Evolutionary conservation across 2,113 vertebrate genomes (phyloP).

Genomic region (Eptatretus burgeri): DNA sequence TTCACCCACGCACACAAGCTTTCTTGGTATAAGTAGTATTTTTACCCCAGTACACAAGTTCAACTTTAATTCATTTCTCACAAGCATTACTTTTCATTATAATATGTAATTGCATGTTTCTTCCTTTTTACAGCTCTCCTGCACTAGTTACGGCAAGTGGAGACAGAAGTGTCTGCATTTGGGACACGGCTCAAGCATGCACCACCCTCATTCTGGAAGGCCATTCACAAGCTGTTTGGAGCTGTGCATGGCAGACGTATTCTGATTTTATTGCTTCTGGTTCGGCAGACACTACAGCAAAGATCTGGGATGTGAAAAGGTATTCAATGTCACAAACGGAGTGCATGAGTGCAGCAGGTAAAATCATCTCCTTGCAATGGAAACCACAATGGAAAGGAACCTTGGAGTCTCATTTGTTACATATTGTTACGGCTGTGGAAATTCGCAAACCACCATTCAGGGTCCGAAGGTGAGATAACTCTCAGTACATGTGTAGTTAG

Average conservation of each 20-base stretch:
- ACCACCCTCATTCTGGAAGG: constrained; percentile 25
- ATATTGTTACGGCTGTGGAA: too few species aligned
- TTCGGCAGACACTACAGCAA: constrained; percentile 26
- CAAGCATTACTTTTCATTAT: not conserved
- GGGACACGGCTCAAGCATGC: constrained; percentile 18
- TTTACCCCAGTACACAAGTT: too few species aligned
- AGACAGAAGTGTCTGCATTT: constrained; percentile 21
- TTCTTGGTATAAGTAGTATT: too few species aligned
- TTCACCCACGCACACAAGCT: too few species aligned
- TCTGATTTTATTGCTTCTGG: constrained; percentile 40
- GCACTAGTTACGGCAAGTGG: constrained; percentile 21
- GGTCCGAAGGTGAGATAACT: too few species aligned
- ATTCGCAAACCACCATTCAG: too few species aligned
- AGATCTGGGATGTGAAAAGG: constrained; percentile 28
- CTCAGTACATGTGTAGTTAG: too few species aligned
- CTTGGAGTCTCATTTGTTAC: too few species aligned
- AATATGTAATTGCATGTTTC: not conserved
- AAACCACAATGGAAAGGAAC: too few species aligned
- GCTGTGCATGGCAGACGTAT: constrained; percentile 28
- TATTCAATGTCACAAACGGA: not conserved
- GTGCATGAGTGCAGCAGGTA: not conserved
- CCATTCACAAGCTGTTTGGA: constrained; percentile 19
- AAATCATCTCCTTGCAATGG: too few species aligned
- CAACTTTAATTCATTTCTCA: too few species aligned
- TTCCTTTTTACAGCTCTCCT: constrained; percentile 13